Evolutionary conservation across 2,888 invertebrate species (phyloP).

Genomic region (Stenchaetothrips biformis): DNA sequence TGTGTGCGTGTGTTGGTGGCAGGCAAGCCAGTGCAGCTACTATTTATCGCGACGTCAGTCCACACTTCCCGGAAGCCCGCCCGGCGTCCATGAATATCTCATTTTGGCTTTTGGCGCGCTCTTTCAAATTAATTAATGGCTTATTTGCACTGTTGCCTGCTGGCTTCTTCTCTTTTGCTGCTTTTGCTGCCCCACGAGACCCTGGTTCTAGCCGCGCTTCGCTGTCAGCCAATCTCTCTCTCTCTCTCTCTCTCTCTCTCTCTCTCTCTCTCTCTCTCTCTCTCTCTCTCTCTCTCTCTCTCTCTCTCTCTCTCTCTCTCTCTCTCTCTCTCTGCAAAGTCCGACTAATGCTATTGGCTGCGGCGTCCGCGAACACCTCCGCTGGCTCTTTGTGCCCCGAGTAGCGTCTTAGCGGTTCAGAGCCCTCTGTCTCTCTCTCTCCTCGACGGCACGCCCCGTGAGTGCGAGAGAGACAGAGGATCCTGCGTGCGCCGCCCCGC

Average conservation of each 20-base stretch:
- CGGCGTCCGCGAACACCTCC: too few species aligned
- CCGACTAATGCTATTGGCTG: neutral
- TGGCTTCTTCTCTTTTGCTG: too few species aligned
- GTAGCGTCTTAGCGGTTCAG: too few species aligned
- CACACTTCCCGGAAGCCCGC: neutral
- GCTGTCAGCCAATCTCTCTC: neutral
- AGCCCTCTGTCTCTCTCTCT: too few species aligned
- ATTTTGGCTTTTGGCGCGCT: neutral
- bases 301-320: too few species aligned
- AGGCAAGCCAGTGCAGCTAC: too few species aligned
- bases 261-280: neutral
- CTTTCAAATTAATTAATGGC: slow-evolving; percentile 1
- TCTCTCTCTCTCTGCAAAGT: neutral
- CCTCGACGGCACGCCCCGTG: too few species aligned
- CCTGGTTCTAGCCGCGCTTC: too few species aligned
- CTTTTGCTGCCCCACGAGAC: too few species aligned
- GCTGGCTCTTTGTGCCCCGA: too few species aligned
- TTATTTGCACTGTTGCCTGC: neutral
- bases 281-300: neutral
- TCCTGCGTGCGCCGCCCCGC: too few species aligned
- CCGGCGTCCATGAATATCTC: neutral
- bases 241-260: neutral
- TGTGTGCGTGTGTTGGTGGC: neutral
- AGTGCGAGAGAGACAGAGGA: neutral
- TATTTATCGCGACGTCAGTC: neutral